Conservation (phyloP, 2,888 invertebrate species). For the Nephrotoma appendiculata region DNA sequence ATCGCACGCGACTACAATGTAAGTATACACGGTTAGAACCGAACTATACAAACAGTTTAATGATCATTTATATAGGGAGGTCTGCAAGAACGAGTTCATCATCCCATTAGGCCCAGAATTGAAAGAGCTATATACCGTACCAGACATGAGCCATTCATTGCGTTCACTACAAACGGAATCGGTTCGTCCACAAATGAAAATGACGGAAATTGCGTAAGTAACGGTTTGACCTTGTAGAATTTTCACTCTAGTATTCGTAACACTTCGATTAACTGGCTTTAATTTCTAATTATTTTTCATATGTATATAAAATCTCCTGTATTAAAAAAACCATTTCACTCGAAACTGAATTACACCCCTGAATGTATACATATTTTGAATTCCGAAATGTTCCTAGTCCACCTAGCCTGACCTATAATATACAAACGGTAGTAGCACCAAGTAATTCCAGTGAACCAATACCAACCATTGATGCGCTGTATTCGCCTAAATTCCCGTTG, state of each 20-base stretch:
- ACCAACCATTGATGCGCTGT: conserved; percentile 71
- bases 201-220: conserved; percentile 80
- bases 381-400: conserved; percentile 18
- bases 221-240: not conserved
- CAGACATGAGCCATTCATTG: conserved; percentile 77
- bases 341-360: not conserved
- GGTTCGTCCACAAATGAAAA: conserved; percentile 84
- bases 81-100: conserved; percentile 93
- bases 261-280: not conserved
- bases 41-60: not conserved
- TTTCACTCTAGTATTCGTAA: not conserved
- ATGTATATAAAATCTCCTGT: not conserved
- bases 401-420: conserved; percentile 27
- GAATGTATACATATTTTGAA: not conserved
- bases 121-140: conserved; percentile 65
- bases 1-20: conserved; percentile 91
- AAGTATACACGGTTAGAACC: conserved; percentile 22
- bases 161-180: conserved; percentile 82
- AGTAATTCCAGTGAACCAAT: conserved; percentile 57
- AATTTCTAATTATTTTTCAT: conserved; percentile 2
- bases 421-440: conserved; percentile 26
- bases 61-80: conserved; percentile 41
- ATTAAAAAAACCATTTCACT: not conserved
- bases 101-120: conserved; percentile 81
- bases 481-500: conserved; percentile 86